Percentiles rank a stretch among this genome's conserved stretches.
These are phyloP conservation scores for Emydoidea blandingii DNA, from an alignment of 2,797 vertebrate genomes.

Conservation along the genomic window DNA sequence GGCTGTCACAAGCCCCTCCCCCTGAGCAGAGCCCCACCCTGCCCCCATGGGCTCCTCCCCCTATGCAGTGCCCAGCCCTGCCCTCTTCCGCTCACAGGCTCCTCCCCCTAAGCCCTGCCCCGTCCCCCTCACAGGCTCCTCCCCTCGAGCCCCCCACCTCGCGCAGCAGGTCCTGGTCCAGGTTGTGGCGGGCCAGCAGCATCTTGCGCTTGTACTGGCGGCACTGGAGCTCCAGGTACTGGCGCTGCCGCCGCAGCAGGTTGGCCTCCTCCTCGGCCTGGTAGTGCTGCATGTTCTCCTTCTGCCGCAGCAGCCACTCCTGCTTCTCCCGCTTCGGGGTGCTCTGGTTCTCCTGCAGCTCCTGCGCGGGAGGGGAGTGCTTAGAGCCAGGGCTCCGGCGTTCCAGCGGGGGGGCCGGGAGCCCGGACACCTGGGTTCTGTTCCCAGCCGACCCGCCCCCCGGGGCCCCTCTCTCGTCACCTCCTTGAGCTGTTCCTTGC, in stretches of 20 bases:
- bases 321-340: slow-evolving; percentile 95
- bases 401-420: too few species aligned
- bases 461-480: slow-evolving; percentile 64
- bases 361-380: slow-evolving; percentile 73
- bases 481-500: slow-evolving; percentile 95
- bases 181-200: slow-evolving; percentile 90
- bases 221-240: slow-evolving; percentile 93
- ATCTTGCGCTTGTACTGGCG: slow-evolving; percentile 96
- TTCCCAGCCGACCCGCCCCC: background rate
- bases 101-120: background rate
- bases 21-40: slow-evolving; percentile 70
- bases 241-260: slow-evolving; percentile 90
- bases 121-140: background rate
- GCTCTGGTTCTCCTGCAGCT: slow-evolving; percentile 94
- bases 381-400: too few species aligned
- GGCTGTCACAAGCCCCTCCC: slow-evolving; percentile 2
- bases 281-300: slow-evolving; percentile 92
- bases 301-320: slow-evolving; percentile 94
- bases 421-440: too few species aligned
- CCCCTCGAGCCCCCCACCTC: slow-evolving; percentile 78
- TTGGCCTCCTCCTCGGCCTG: slow-evolving; percentile 93
- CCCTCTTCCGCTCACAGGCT: background rate
- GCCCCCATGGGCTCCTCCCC: background rate
- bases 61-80: too few species aligned
- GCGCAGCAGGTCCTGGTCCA: slow-evolving; percentile 92